Evolutionary conservation across 2,113 vertebrate species (phyloP), one percentile per base, ranked within the genome.

Genomic region (Cricetomys ansorgei): DNA sequence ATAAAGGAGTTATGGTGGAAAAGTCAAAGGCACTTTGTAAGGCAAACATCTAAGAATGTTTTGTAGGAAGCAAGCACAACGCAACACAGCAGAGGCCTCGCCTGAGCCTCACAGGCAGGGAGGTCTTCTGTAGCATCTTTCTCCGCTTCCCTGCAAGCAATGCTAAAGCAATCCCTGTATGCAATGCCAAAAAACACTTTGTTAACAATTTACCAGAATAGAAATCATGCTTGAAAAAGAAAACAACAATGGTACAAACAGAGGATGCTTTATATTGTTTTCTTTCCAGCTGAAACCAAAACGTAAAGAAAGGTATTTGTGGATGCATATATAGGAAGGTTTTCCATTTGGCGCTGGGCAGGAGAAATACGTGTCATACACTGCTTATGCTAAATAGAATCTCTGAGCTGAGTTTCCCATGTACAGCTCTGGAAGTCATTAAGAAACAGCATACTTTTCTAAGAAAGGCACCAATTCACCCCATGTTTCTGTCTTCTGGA

Each of bases 291-390:
- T 10, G 40, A 77, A 64, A 76, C 31, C 11, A 85, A 55, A 91
- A 43, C 15, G 25, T 67, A 62, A 62, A 79, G 55, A 79, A 72
- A 45, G 15, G 27, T 9, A 7, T 15, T 23, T 25, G 29, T 0
- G 9, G 57, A 3, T 7, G 1, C 2, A 15, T 25, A 0, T 0
- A 16, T 0, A 12, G 40, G 45, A 7, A 34, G n/a, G n/a, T 3
- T 45, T 31, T 13, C 4, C 0, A 21, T 4, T 45, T 17, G 64
- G 50, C 2, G 19, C 9, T 5, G n/a, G 65, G 37, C 3, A 5
- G 89, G 59, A 77, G 59, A 50, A 29, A 31, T 0, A 8, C 1
- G 10, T 0, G 3, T 10, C n/a, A 21, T 2, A 0, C 0, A 3
- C 0, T 23, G 70, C 4, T 7, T 31, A 21, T 27, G 13, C 0